Conservation (phyloP, 2,888 invertebrate species). For the Agapostemon virescens region DNA sequence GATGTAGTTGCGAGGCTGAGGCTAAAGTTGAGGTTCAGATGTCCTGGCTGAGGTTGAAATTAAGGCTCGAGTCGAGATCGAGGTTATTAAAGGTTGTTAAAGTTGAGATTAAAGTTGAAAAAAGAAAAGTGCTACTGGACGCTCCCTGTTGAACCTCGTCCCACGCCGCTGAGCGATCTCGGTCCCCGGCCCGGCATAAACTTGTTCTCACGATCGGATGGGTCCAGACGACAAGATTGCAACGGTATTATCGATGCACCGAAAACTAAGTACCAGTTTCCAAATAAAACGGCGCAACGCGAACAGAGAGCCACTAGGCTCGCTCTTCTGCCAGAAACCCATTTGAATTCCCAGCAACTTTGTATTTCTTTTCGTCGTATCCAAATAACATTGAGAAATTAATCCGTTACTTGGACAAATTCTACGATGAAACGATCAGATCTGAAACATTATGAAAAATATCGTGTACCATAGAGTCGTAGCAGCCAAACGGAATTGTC, state of each 20-base stretch:
- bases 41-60: neutral
- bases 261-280: conserved; percentile 29
- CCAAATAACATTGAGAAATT: conserved; percentile 12
- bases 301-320: conserved; percentile 63
- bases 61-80: neutral
- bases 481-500: neutral
- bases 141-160: conserved; percentile 62
- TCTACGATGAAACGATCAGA: neutral
- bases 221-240: conserved; percentile 31
- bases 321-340: conserved; percentile 60
- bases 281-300: conserved; percentile 41
- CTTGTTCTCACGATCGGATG: conserved; percentile 33
- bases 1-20: neutral
- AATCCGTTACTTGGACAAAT: neutral
- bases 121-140: conserved; percentile 53
- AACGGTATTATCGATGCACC: conserved; percentile 42
- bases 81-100: neutral
- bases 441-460: conserved; percentile 27
- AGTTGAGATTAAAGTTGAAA: neutral
- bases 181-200: conserved; percentile 70
- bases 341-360: conserved; percentile 67
- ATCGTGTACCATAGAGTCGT: neutral
- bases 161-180: conserved; percentile 51
- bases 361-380: neutral
- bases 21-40: neutral